Base-by-base conservation (phyloP, 2,888 invertebrate species). In the Formica aserva region DNA sequence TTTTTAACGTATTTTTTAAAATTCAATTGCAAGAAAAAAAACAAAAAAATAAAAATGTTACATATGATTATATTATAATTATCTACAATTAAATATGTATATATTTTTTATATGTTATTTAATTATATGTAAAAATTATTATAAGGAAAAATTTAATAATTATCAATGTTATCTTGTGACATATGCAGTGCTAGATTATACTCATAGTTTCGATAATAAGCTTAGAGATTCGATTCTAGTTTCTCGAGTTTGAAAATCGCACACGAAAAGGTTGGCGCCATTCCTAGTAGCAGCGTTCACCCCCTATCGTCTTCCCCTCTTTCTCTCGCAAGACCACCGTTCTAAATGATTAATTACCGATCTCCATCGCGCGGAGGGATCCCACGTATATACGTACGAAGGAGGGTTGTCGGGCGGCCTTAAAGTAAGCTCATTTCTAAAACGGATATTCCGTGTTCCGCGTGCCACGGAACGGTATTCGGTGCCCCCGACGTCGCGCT, bases 291-390 rank as follows among this genome's bases (percentile, higher is more conserved):
- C 78, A 35, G 48, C 82, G 85, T 83, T 63, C 87, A 45, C 38
- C 85, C 86, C 83, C 66, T 8, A 52, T 18, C 2, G 1, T 48
- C 48, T 5, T 6, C n/a, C 52, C n/a, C 18, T n/a, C n/a, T 8
- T 52, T 52, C 52, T n/a, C 52, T 57, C 63, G 57, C 82, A 45
- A 85, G 87, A 86, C 86, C 86, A 86, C 84, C 90, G 86, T 88
- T 91, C 89, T 91, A 93, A 94, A 94, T 94, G 94, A 94, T 94
- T 94, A 94, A 94, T 94, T 93, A 92, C 92, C 92, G 92, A 92
- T 91, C 92, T 91, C 91, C 90, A 92, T 91, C 90, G 90, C 90
- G 86, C 87, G 75, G 85, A 87, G 90, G 85, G 90, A 90, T 90
- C 87, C 88, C 72, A 87, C 80, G 57, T 82, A 82, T 62, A 67